Base-by-base conservation (phyloP, 2,888 invertebrate species). In the Sthenelais limicola region DNA sequence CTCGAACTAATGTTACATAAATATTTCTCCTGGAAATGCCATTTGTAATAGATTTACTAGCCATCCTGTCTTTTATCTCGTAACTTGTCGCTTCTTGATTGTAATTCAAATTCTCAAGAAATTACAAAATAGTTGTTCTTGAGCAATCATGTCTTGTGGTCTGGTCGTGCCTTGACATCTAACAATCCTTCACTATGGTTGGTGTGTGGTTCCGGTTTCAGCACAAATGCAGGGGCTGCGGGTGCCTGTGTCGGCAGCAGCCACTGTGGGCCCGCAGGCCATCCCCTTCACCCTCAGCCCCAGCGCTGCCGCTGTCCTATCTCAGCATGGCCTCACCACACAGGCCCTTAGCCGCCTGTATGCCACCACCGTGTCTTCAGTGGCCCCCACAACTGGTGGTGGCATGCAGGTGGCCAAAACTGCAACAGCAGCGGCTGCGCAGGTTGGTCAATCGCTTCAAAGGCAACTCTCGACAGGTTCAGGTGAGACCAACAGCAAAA, bases 201-300 rank as follows among this genome's bases (percentile, higher is more conserved):
- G 70, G 48, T 43, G 67, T 49, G 33, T n/a, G n/a, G n/a, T n/a
- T n/a, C n/a, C n/a, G n/a, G n/a, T 71, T 71, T 71, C 71, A 71
- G 71, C 71, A 26, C 71, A 71, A 30, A 71, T 71, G 28, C 62
- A 58, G 49, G 71, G 71, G 18, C 62, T 71, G 62, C 71, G 58
- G 18, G 28, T 70, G 33, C 56, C 70, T 28, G 35, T 62, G 68
- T 15, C 4, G 49, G 54, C 62, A 3, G 47, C 21, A n/a, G 28
- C n/a, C 30, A 28, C 32, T 26, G 51, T n/a, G 7, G 51, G 9
- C 9, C 28, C 67, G 9, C 21, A 18, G 21, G 43, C 68, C 24
- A n/a, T 51, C 21, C 52, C 30, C 24, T 70, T 38, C 56, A 54
- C 43, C 48, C 67, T 48, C 18, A 48, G 4, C 48, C 67, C 67